Base-by-base conservation (phyloP, 2,888 invertebrate species). In the Pheosia tremula region DNA sequence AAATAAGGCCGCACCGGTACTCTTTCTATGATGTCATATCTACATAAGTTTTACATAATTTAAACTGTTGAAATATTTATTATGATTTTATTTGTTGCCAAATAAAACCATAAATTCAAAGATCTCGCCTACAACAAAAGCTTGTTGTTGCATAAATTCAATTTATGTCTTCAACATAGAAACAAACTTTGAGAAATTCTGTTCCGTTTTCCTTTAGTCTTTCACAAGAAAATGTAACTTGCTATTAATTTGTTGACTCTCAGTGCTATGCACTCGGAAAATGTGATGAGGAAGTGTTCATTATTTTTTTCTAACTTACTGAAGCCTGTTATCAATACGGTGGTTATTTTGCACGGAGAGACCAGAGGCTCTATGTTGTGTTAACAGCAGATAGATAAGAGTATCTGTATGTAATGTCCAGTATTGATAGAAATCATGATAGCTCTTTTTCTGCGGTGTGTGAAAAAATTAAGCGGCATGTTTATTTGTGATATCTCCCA, bases 181-280 rank as follows among this genome's bases (percentile, higher is more conserved):
- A 47, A 47, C 47, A 47, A 47, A 47, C n/a, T 47, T 47, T 47
- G 47, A 47, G 47, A 47, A 47, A n/a, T 47, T 47, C 11, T 47
- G n/a, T 47, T 47, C n/a, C n/a, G 47, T 47, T 47, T 47, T 11
- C 47, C 43, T 43, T 10, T 9, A 8, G 43, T n/a, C n/a, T 11
- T 4, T 47, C n/a, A 47, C 47, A n/a, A n/a, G 8, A n/a, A 47
- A 47, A 47, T 47, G n/a, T 47, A 9, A 43, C 43, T 43, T 9
- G 9, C 2, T 24, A 24, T 24, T 47, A 47, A 47, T 47, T 47
- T 47, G n/a, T 47, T 11, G 11, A 4, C 47, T 9, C n/a, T n/a
- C 47, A n/a, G 45, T 45, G n/a, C 5, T n/a, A n/a, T 11, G 47
- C 47, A 47, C 47, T n/a, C 47, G n/a, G 47, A 47, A 47, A 47